Conservation (phyloP, 2,888 invertebrate species). For the Pelosia muscerda region DNA sequence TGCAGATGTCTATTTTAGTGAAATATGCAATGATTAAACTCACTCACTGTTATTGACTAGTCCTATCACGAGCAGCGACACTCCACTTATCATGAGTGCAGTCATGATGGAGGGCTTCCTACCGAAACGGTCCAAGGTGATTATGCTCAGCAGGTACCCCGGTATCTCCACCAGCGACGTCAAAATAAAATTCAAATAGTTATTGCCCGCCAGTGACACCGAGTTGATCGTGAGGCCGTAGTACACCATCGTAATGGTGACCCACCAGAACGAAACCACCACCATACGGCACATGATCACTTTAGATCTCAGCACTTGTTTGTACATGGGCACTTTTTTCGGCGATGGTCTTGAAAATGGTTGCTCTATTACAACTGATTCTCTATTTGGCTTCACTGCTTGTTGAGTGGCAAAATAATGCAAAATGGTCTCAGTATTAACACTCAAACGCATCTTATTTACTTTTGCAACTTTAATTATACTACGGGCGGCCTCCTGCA, state of each 20-base stretch:
- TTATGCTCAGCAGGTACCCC: slow-evolving; percentile 8
- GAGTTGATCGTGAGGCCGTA: slow-evolving; percentile 76
- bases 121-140: slow-evolving; percentile 39
- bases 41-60: not conserved
- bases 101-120: slow-evolving; percentile 40
- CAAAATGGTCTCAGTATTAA: slow-evolving; percentile 5
- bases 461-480: not conserved
- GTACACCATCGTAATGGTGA: slow-evolving; percentile 80
- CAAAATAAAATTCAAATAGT: slow-evolving; percentile 1
- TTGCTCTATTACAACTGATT: too few relatives aligned
- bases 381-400: not conserved
- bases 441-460: slow-evolving; percentile 62
- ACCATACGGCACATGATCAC: slow-evolving; percentile 28
- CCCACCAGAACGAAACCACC: slow-evolving; percentile 76
- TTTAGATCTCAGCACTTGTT: slow-evolving; percentile 31
- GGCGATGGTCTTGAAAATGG: not conserved
- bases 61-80: slow-evolving; percentile 25
- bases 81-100: slow-evolving; percentile 28
- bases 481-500: not conserved
- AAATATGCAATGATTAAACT: not conserved
- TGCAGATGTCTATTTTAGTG: too few relatives aligned
- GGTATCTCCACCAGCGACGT: slow-evolving; percentile 7
- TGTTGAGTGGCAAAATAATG: not conserved
- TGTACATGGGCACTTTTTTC: slow-evolving; percentile 1
- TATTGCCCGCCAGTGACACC: slow-evolving; percentile 9